Evolutionary conservation across 2,797 vertebrate species (phyloP), one percentile per base, ranked within the genome.

Genomic region (Coendou prehensilis): DNA sequence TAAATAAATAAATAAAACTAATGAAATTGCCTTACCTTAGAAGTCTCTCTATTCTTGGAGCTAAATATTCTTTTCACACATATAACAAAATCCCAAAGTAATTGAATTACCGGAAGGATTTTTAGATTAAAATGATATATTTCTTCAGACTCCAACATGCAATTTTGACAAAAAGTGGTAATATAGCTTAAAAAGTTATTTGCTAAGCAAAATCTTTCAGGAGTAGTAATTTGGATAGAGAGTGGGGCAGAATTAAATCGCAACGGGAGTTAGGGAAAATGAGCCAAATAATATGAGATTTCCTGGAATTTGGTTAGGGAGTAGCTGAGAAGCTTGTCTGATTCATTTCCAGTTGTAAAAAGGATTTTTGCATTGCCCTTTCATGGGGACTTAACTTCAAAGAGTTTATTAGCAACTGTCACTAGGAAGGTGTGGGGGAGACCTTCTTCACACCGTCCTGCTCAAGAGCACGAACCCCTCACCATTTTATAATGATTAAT

Each of bases 41-140:
- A 79, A 10, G 0, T 47, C 45, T 64, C 28, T 67, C 59, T 93
- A 8, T 86, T 96, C 63, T 96, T 97, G 94, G 94, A 96, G 45
- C 84, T 96, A 96, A 97, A 81, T 93, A 95, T 59, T 93, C 69
- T 97, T 96, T 96, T 95, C 90, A 96, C 95, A 96, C 93, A 57
- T 95, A 69, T 23, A 30, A 96, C 79, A 94, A 94, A 96, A 98
- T 97, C 94, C 94, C 92, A 91, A 97, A 97, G 79, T 96, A 98
- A 97, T 97, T 98, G 92, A 97, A 95, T 96, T 97, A 96, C 88
- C 97, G 87, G 59, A 94, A 63, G 75, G 94, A 93, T 67, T 95
- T 96, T 97, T 97, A 87, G 59, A 96, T 96, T 96, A 95, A 82
- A 96, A 95, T 84, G 22, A 57, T 69, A 69, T 87, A 50, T 47